Evolutionary conservation across 2,113 vertebrate species (phyloP).

Genomic region (Phrynocephalus versicolor): DNA sequence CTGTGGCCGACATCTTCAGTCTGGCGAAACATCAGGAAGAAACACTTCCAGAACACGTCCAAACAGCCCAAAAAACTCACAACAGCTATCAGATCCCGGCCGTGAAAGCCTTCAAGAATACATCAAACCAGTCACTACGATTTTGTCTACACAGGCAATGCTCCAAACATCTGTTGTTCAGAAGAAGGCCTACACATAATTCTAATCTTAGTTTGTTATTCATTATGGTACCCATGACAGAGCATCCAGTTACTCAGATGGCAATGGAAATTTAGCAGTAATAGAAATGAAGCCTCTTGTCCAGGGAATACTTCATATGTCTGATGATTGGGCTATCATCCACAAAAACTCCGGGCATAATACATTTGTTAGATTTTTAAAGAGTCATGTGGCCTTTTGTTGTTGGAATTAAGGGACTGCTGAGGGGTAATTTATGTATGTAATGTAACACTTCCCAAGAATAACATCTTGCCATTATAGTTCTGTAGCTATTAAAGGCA

Average conservation of each 20-base stretch:
- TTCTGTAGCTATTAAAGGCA: slow-evolving; percentile 19
- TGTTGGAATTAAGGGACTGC: slow-evolving; percentile 16
- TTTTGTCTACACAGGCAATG: not conserved
- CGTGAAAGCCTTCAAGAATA: too few relatives aligned
- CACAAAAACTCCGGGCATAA: too few relatives aligned
- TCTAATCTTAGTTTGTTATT: not conserved
- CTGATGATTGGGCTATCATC: too few relatives aligned
- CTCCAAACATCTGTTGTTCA: not conserved
- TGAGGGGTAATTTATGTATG: slow-evolving; percentile 25
- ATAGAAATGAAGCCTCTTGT: slow-evolving; percentile 24
- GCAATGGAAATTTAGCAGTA: not conserved
- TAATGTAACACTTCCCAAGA: slow-evolving; percentile 27
- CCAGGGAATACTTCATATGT: not conserved
- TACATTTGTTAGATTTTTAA: not conserved
- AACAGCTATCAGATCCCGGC: too few relatives aligned
- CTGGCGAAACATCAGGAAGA: too few relatives aligned
- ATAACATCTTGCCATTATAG: slow-evolving; percentile 15
- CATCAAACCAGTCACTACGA: not conserved
- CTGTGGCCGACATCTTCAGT: too few relatives aligned
- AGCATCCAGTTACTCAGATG: slow-evolving; percentile 18
- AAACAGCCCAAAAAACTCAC: too few relatives aligned
- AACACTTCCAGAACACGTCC: too few relatives aligned
- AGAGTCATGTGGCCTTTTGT: not conserved
- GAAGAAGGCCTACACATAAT: not conserved
- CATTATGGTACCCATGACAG: not conserved